Base-by-base conservation (phyloP, 2,797 vertebrate genomes). In the Ammospiza maritima region DNA sequence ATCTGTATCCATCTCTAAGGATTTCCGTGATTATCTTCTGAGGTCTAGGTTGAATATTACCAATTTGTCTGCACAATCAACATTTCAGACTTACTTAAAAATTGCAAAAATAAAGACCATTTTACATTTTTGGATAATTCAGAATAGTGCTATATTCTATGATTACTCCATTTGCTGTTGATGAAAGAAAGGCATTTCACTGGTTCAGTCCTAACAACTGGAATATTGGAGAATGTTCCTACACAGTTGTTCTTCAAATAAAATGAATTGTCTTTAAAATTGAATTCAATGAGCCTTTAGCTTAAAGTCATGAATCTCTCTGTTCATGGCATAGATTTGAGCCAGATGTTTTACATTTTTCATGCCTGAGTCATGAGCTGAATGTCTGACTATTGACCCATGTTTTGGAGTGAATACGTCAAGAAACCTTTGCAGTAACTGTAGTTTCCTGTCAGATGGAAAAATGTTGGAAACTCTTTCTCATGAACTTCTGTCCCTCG, bases 291-390 rank as follows among this genome's bases (percentile, higher is more conserved):
- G 13, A 94, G 11, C 50, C 71, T 81, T 78, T 48, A 67, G 21
- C 53, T 81, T 90, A 86, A 92, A 89, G 72, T 57, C 30, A 84
- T 21, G 10, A 71, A 74, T 79, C 30, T 79, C 17, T 87, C 90
- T 79, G 67, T 70, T 92, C 62, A 25, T 44, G 58, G 42, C 62
- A 60, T 47, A 84, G 73, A 84, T 86, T 85, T 72, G 80, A 51
- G 82, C 21, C 94, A 96, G 92, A 96, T 86, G 91, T 76, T 94
- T 93, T 40, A 67, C 70, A 88, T 96, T 94, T 93, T 86, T 94
- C 89, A 51, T 90, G 89, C 64, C 32, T 95, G 88, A 96, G 66
- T 93, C 94, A 91, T 10, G 47, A 92, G 76, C 79, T 51, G 66
- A 86, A 25, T 81, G 60, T 66, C 77, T 91, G 87, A 83, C 66